Base-by-base conservation (phyloP, 2,113 vertebrate species). In the Melanotaenia duboulayi region DNA sequence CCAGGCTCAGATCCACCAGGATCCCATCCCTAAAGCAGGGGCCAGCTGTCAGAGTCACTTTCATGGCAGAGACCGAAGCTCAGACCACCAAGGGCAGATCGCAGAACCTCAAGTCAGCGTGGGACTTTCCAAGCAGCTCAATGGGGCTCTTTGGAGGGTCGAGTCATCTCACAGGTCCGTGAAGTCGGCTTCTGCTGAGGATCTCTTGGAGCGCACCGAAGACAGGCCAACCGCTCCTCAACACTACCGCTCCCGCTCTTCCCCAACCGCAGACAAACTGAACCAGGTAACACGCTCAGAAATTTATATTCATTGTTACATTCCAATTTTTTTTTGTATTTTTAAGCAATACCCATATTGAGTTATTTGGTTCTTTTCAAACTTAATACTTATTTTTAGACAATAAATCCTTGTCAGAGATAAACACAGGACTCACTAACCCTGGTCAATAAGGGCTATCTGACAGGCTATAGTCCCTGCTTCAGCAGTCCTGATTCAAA, bases 121-220 rank as follows among this genome's bases (percentile, higher is more conserved):
- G 19, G 74, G 44, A 11, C 17, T 66, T 23, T 81, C 78, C 24
- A 32, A 81, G 78, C 89, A 83, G 66, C 67, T 81, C 24, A 87
- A 90, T 19, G 62, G 69, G 37, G 61, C 77, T 56, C 89, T 93
- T 17, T 82, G 88, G 65, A 87, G 85, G 17, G 50, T 83, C 0
- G 83, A 81, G 0, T 50, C 82, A 0, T 0, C 81, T 14, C 87
- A 80, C 63, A 91, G 85, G 71, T 82, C 96, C 0, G 93, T 93
- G n/a, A 98, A 94, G 71, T 96, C 96, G 0, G 94, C 93, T 23
- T 99, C 97, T 0, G 95, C 95, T 0, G 96, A 97, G 77, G 95
- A 99, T 75, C 86, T 98, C 51, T 91, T 98, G 0, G 95, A 95
- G 57, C 90, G 87, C 44, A 90, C 85, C 0, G 91, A 96, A 24